Conservation (phyloP, 2,113 vertebrate genomes). For the Xenotilapia flavipinnis region DNA sequence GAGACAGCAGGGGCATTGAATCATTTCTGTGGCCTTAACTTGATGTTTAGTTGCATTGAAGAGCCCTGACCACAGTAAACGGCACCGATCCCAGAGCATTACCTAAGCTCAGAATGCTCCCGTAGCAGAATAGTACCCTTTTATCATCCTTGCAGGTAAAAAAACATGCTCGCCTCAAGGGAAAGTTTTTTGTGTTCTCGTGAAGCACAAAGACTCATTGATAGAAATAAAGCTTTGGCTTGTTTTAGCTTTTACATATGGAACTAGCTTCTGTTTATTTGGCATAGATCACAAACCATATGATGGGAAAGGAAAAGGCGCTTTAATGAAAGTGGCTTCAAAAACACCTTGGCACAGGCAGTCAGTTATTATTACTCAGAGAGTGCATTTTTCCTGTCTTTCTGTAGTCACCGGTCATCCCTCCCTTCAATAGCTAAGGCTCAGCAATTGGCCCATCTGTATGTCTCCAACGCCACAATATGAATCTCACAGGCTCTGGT, state of each 20-base stretch:
- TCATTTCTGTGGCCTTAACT: slow-evolving; percentile 48
- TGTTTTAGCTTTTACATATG: neutral
- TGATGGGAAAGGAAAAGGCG: neutral
- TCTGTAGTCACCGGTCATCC: slow-evolving; percentile 43
- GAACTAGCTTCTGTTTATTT: slow-evolving; percentile 5
- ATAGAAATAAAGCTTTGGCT: neutral
- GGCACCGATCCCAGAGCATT: slow-evolving; percentile 42
- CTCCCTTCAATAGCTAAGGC: slow-evolving; percentile 1
- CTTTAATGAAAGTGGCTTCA: slow-evolving; percentile 28
- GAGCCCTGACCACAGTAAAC: slow-evolving; percentile 37
- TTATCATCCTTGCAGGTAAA: slow-evolving; percentile 18
- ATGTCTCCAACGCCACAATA: slow-evolving; percentile 32
- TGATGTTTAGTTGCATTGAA: slow-evolving; percentile 37
- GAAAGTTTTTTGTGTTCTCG: neutral
- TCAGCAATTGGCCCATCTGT: slow-evolving; percentile 43
- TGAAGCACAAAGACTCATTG: slow-evolving; percentile 8
- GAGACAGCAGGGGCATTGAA: slow-evolving; percentile 15
- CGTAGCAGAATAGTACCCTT: slow-evolving; percentile 16
- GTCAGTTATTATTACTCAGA: slow-evolving; percentile 31
- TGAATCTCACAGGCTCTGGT: slow-evolving; percentile 35
- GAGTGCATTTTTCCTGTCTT: slow-evolving; percentile 17
- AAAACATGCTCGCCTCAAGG: neutral
- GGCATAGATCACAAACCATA: neutral
- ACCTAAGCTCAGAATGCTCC: slow-evolving; percentile 44
- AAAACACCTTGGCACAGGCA: slow-evolving; percentile 35